Evolutionary conservation across 2,888 invertebrate species (phyloP).

Genomic region (Gastracanthus pulcherrimus): DNA sequence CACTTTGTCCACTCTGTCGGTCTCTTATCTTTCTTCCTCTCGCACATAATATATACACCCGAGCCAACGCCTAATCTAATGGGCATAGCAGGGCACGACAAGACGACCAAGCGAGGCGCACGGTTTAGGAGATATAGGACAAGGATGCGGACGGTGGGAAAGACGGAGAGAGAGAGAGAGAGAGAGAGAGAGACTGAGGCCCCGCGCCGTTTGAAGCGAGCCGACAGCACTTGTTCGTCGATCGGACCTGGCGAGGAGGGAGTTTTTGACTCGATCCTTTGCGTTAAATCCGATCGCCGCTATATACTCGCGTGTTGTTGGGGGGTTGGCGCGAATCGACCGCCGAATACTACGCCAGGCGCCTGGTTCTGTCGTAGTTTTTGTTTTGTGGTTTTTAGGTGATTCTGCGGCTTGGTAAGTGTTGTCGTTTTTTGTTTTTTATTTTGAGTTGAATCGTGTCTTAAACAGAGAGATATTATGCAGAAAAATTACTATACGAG

Average conservation of each 20-base stretch:
- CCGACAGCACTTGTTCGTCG: slow-evolving; percentile 75
- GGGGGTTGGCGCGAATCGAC: slow-evolving; percentile 4
- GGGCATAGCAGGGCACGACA: neutral
- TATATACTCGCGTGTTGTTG: neutral
- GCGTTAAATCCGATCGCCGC: slow-evolving; percentile 73
- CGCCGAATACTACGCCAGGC: slow-evolving; percentile 17
- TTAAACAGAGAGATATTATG: too few relatives aligned
- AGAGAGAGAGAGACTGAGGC: too few relatives aligned
- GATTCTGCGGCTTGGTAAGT: neutral
- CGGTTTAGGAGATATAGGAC: neutral
- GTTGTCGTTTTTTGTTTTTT: neutral
- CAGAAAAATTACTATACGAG: too few relatives aligned
- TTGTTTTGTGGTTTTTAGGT: neutral
- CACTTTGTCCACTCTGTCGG: slow-evolving; percentile 27
- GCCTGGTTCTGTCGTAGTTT: slow-evolving; percentile 15
- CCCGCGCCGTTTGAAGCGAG: slow-evolving; percentile 61
- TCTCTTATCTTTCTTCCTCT: slow-evolving; percentile 8
- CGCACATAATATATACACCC: neutral
- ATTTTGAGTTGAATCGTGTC: neutral
- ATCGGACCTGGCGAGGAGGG: slow-evolving; percentile 66
- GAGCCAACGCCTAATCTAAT: slow-evolving; percentile 31
- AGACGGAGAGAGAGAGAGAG: slow-evolving; percentile 24
- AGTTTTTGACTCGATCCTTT: neutral
- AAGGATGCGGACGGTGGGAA: neutral
- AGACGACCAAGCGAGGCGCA: neutral